Conservation (phyloP, 2,113 vertebrate genomes). For the Grallaria varia region DNA sequence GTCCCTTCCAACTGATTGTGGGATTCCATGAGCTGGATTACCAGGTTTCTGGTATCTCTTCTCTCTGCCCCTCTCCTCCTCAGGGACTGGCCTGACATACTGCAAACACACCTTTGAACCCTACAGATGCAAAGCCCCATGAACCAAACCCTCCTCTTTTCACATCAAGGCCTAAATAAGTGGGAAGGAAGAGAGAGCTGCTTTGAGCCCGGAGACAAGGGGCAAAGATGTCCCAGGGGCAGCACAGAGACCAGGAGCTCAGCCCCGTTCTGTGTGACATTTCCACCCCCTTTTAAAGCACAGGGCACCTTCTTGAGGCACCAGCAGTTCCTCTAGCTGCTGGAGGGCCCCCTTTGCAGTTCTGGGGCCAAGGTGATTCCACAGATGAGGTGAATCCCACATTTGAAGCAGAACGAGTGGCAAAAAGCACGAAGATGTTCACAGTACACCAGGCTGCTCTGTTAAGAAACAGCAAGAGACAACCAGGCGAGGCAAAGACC, state of each 20-base stretch:
- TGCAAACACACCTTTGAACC: not conserved
- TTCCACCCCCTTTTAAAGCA: not conserved
- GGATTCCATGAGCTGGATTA: not conserved
- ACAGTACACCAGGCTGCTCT: not conserved
- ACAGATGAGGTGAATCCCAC: too few relatives aligned
- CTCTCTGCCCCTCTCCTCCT: not conserved
- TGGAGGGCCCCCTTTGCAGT: not conserved
- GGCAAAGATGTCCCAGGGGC: not conserved
- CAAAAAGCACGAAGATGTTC: not conserved
- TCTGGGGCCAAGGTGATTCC: not conserved
- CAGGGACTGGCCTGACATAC: not conserved
- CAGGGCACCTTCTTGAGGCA: not conserved
- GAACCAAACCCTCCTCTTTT: not conserved
- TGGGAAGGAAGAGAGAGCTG: not conserved
- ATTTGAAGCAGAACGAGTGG: not conserved
- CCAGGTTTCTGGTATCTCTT: not conserved
- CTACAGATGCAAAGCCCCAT: accelerated
- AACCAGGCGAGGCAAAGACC: not conserved
- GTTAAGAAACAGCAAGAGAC: not conserved
- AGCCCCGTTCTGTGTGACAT: not conserved
- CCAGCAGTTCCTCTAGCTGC: not conserved
- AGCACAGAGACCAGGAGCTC: not conserved
- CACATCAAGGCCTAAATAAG: not conserved
- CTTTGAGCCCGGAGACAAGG: not conserved
- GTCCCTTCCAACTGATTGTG: not conserved